These are phyloP conservation scores for Pollimyrus isidori DNA, from an alignment of 2,113 vertebrate species.

Conservation along the genomic window DNA sequence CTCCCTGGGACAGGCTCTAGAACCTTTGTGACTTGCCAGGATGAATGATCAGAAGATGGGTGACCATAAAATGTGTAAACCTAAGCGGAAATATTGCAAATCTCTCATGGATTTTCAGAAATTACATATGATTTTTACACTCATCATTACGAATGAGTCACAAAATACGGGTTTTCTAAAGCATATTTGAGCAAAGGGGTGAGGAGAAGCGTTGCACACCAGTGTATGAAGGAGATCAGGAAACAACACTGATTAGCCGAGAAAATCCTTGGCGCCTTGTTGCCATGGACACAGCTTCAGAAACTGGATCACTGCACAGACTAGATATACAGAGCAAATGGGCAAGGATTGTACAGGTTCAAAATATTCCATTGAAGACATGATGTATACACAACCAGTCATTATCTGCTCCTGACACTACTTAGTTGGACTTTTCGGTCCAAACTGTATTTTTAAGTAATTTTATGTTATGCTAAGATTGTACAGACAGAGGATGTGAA, in stretches of 20 bases:
- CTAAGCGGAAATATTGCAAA: neutral
- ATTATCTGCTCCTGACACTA: neutral
- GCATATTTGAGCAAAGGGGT: neutral
- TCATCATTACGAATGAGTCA: neutral
- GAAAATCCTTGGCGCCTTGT: constrained; percentile 27
- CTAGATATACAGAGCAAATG: neutral
- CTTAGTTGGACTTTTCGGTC: neutral
- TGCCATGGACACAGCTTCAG: constrained; percentile 38
- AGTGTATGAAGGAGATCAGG: neutral
- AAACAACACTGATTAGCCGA: constrained; percentile 1
- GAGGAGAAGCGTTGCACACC: neutral
- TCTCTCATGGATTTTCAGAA: neutral
- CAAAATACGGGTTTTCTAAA: neutral
- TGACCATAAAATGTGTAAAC: neutral
- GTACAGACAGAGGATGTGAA: neutral
- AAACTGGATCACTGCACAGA: constrained; percentile 13
- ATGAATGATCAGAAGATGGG: neutral
- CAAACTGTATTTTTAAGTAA: neutral
- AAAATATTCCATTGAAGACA: neutral
- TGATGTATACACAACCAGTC: neutral
- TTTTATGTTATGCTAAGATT: neutral
- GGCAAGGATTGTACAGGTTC: neutral
- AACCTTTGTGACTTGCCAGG: neutral
- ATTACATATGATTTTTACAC: neutral
- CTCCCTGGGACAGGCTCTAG: neutral